Percentiles rank a stretch among this genome's conserved stretches.
Evolutionary conservation across 2,888 invertebrate species (phyloP).

Genomic region (Anaspis maculata): DNA sequence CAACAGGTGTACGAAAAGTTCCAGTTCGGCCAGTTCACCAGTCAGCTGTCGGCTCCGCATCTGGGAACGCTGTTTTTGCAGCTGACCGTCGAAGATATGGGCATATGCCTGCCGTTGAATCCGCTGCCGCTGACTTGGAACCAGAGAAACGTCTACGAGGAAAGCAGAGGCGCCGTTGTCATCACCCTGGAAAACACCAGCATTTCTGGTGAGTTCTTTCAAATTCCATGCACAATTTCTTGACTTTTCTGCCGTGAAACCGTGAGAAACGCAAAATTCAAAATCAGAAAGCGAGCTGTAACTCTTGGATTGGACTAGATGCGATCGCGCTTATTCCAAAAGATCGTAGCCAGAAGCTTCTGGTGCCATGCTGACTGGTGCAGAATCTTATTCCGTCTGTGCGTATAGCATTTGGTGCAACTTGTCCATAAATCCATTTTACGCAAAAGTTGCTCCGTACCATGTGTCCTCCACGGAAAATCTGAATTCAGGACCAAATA

Average conservation of each 20-base stretch:
- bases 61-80: conserved; percentile 88
- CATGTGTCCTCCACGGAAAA: too few relatives aligned
- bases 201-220: conserved; percentile 50
- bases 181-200: conserved; percentile 94
- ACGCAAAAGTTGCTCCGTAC: too few relatives aligned
- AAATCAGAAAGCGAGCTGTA: too few relatives aligned
- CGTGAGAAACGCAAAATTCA: too few relatives aligned
- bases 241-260: conserved; percentile 1
- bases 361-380: too few relatives aligned
- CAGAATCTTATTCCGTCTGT: too few relatives aligned
- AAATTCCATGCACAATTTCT: neutral
- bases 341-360: too few relatives aligned
- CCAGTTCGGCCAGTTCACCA: conserved; percentile 70
- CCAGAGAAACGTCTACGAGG: conserved; percentile 61
- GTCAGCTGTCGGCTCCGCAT: conserved; percentile 66
- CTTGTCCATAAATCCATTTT: too few relatives aligned
- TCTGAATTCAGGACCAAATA: too few relatives aligned
- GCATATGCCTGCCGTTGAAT: conserved; percentile 87
- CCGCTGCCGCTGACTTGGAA: conserved; percentile 68
- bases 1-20: conserved; percentile 64
- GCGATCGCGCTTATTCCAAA: too few relatives aligned
- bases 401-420: too few relatives aligned
- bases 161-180: conserved; percentile 85
- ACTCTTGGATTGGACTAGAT: too few relatives aligned
- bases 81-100: conserved; percentile 92